phyloP scores from a whole-genome alignment of 2,797 vertebrate species.

The Dryobates pubescens region DNA sequence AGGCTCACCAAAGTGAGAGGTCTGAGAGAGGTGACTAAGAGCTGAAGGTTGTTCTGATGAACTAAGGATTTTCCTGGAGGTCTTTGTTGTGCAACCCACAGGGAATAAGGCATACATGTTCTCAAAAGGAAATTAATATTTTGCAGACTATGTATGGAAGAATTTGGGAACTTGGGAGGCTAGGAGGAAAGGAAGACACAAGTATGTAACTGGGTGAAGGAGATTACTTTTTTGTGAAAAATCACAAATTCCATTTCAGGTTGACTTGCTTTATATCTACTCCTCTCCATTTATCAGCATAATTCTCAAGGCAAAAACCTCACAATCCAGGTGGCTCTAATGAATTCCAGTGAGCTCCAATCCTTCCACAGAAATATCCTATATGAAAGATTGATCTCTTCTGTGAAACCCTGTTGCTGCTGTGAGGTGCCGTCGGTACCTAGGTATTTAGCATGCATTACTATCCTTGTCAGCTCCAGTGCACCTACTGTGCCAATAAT shows the following conservation, averaged over 20 bases:
- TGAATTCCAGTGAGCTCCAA: background rate
- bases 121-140: constrained; percentile 52
- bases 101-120: constrained; percentile 28
- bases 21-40: no score
- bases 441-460: background rate
- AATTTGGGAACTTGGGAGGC: background rate
- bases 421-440: background rate
- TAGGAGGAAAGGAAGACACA: background rate
- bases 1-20: background rate
- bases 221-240: background rate
- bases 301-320: background rate
- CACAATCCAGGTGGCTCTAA: accelerated
- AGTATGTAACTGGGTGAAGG: background rate
- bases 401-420: background rate
- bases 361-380: background rate
- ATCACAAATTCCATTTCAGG: background rate
- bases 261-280: background rate
- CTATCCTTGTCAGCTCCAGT: no score
- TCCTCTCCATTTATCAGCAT: background rate
- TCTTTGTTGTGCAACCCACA: background rate
- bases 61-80: constrained; percentile 22
- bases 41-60: background rate
- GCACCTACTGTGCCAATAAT: no score
- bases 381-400: background rate
- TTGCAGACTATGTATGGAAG: constrained; percentile 14